Evolutionary conservation across 2,797 vertebrate genomes (phyloP), one percentile per base, ranked within the genome.

Genomic region (Onychomys leucogaster): DNA sequence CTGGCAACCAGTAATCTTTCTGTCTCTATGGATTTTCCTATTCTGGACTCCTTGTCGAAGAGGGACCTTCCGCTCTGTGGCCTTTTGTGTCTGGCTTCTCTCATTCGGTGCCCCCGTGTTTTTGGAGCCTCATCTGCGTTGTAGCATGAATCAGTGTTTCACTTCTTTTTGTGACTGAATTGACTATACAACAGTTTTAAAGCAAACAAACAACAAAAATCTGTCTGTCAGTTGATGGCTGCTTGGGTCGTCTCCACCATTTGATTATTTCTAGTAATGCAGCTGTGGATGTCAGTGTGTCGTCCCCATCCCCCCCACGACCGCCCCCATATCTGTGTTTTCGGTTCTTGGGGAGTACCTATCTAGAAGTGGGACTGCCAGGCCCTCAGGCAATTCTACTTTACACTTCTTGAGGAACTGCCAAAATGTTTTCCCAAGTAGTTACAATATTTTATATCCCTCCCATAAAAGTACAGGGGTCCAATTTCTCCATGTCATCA

Each of bases 1-100:
- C 91, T 88, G 92, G 91, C 92, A 94, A 63, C 87, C 93, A 46
- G 89, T 77, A 43, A 78, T 88, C 89, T 73, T 85, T 95, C 93
- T 92, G 96, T 94, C 73, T 97, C 91, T 81, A 37, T 6, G 84
- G 95, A 88, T 91, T 95, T 91, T 95, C 86, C 91, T 95, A 6
- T 73, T 93, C 78, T 59, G 91, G 89, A 91, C 46, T 9, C 92
- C 88, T 84, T 71, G 61, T n/a, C 43, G 21, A 91, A 92, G 67
- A 32, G 63, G 94, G 85, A 80, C 88, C 91, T 7, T 90, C 8
- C 0, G 0, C n/a, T 57, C 14, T 6, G 82, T 83, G 89, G 84
- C 80, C 87, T 96, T 91, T 61, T n/a, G 69, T 43, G 87, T 87
- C 93, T 93, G 94, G 89, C 82, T 81, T 46, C 21, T 87, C 49